A percentile compares a stretch with the other conserved stretches of the same genome.
These are phyloP conservation scores for Thaumatotibia leucotreta DNA, from an alignment of 1,140 invertebrate genomes.

Conservation along the genomic window DNA sequence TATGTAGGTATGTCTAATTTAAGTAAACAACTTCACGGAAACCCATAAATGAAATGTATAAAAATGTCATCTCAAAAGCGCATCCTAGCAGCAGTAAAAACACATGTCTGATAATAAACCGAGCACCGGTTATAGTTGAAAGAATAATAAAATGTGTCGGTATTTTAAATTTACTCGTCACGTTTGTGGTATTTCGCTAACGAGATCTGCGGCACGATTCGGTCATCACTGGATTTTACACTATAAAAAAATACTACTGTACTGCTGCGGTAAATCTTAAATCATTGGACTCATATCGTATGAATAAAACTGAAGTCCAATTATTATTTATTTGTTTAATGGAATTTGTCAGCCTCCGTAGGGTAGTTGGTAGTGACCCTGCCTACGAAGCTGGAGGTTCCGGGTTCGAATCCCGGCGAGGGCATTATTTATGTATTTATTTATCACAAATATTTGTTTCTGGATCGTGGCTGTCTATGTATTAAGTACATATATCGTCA, in stretches of 20 bases:
- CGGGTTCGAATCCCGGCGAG: too few relatives aligned
- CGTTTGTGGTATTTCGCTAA: not conserved
- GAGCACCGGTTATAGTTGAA: not conserved
- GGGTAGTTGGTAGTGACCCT: too few relatives aligned
- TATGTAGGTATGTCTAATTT: not conserved
- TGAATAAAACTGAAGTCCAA: not conserved
- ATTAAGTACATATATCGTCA: too few relatives aligned
- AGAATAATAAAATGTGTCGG: not conserved
- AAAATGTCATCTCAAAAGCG: not conserved
- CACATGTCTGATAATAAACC: not conserved
- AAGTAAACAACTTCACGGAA: not conserved
- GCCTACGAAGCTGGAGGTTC: too few relatives aligned
- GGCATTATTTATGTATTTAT: too few relatives aligned
- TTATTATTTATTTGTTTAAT: too few relatives aligned
- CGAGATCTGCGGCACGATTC: not conserved
- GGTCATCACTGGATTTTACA: not conserved
- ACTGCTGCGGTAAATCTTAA: not conserved
- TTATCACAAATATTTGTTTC: too few relatives aligned
- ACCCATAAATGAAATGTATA: not conserved
- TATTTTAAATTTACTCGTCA: not conserved
- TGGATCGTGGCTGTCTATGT: too few relatives aligned
- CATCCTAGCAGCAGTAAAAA: not conserved
- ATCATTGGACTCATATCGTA: too few relatives aligned
- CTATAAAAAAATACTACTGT: not conserved
- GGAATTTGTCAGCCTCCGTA: too few relatives aligned